Evolutionary conservation across 2,888 invertebrate genomes (phyloP), one percentile per base, ranked within the genome.

Genomic region (Oligia fasciuncula): DNA sequence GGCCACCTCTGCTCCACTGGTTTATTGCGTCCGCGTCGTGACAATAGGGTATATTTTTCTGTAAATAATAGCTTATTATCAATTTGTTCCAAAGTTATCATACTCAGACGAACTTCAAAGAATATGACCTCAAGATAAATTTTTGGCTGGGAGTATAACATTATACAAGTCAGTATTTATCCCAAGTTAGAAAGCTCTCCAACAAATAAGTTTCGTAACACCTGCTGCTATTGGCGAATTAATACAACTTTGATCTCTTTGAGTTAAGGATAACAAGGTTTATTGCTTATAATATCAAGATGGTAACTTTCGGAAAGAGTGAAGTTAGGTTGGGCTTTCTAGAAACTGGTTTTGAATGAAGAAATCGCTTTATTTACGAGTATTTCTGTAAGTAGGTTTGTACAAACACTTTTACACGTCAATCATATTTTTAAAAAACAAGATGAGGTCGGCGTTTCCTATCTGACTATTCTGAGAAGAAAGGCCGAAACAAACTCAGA

Each of bases 171-270:
- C 87, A 86, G 88, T 88, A 85, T 90, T 89, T 87, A 85, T 81
- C 63, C 66, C 49, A 84, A 90, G 87, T 89, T 83, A 29, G 57
- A 66, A 68, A 86, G 76, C 77, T 83, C 80, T 80, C 80, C 80
- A 90, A 89, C 89, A 90, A 89, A 90, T 86, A 91, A 90, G 80
- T 86, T 82, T 81, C 43, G 8, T 71, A 88, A 88, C 92, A 92
- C 91, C 92, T 93, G 91, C 81, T 79, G 86, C 73, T 83, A 90
- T 91, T 88, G 85, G 85, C 80, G 84, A 91, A 91, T 90, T 90
- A 90, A 89, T 90, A 90, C 85, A 87, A 89, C 80, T 91, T 91
- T 89, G 89, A 89, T 90, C 88, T 84, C 76, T 81, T 84, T 60
- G 77, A 83, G 80, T 84, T 87, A 72, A 51, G 68, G 73, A 77